Percentiles rank a stretch among this genome's conserved stretches.
Conservation (phyloP, 2,113 vertebrate genomes). For the Greenwoodochromis staneri region DNA sequence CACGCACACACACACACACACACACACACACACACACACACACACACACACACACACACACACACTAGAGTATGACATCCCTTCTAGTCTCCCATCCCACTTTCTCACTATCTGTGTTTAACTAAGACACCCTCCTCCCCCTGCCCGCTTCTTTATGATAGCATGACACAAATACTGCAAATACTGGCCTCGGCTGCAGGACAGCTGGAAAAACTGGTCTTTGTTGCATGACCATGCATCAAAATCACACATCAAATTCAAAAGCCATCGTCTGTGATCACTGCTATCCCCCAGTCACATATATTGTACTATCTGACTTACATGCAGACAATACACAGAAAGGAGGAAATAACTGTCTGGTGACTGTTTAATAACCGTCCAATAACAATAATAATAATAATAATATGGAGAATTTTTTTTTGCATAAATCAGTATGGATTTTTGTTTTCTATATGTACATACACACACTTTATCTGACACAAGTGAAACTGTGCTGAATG, state of each 20-base stretch:
- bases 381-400: neutral
- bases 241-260: constrained; percentile 70
- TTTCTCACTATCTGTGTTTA: neutral
- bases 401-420: neutral
- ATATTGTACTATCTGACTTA: neutral
- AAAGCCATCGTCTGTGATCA: constrained; percentile 74
- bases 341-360: neutral
- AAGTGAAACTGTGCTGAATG: neutral
- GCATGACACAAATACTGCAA: constrained; percentile 36
- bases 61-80: constrained; percentile 40
- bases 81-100: constrained; percentile 2
- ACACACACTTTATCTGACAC: neutral
- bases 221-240: constrained; percentile 70
- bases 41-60: constrained; percentile 33
- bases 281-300: neutral
- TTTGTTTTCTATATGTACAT: neutral
- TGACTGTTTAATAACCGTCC: neutral
- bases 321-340: neutral
- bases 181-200: constrained; percentile 64
- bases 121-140: constrained; percentile 7
- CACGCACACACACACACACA: too few species aligned
- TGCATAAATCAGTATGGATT: neutral
- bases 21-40: constrained; percentile 19
- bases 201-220: constrained; percentile 91
- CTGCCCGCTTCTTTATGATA: constrained; percentile 31